These are phyloP conservation scores for Brachyopa scutellaris DNA, from an alignment of 2,888 invertebrate genomes.

Conservation along the genomic window DNA sequence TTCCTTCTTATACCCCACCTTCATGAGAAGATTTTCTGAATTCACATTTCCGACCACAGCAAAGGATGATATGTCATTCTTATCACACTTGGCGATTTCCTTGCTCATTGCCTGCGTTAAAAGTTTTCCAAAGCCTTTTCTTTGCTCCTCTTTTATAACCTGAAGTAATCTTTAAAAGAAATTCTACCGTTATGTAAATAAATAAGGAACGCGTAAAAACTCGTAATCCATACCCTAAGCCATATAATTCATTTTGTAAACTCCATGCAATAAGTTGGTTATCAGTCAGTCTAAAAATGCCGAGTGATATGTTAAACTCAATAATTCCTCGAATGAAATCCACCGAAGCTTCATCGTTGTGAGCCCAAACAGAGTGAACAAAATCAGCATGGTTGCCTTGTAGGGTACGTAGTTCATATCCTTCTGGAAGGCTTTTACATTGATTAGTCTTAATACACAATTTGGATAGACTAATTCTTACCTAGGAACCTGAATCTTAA, in stretches of 20 bases:
- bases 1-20: slow-evolving; percentile 75
- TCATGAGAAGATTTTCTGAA: slow-evolving; percentile 75
- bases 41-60: slow-evolving; percentile 76
- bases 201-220: slow-evolving; percentile 6
- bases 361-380: slow-evolving; percentile 77
- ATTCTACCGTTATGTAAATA: not conserved
- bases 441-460: no score
- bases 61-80: slow-evolving; percentile 76
- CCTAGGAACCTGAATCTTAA: slow-evolving; percentile 64
- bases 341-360: slow-evolving; percentile 77
- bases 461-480: not conserved
- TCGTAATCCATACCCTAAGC: slow-evolving; percentile 75
- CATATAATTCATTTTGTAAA: slow-evolving; percentile 79
- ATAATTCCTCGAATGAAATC: slow-evolving; percentile 76
- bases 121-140: slow-evolving; percentile 77
- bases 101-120: slow-evolving; percentile 75
- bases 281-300: slow-evolving; percentile 74
- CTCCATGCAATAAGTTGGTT: slow-evolving; percentile 77
- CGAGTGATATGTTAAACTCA: slow-evolving; percentile 75
- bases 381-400: slow-evolving; percentile 73
- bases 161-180: slow-evolving; percentile 75
- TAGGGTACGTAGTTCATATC: slow-evolving; percentile 74
- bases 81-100: slow-evolving; percentile 74
- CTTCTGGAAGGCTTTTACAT: slow-evolving; percentile 75
- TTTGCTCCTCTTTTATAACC: slow-evolving; percentile 76